Percentiles rank a stretch among this genome's conserved stretches.
Evolutionary conservation across 2,797 vertebrate genomes (phyloP).

Genomic region (Hylomyscus alleni): DNA sequence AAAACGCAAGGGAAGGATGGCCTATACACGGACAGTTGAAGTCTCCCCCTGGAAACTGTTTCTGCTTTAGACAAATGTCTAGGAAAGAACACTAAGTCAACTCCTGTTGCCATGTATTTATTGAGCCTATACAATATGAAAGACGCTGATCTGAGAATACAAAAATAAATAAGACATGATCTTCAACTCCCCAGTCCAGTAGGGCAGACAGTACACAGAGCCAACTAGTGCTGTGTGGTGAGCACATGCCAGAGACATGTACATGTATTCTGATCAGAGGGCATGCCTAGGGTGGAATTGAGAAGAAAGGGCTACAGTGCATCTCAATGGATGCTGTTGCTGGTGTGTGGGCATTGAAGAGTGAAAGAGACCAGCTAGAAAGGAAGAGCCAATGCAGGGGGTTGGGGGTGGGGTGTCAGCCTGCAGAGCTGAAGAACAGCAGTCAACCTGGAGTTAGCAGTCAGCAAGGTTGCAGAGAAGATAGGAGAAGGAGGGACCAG

Average conservation of each 20-base stretch:
- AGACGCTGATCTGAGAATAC: not conserved
- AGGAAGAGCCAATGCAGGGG: not conserved
- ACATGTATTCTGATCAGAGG: not conserved
- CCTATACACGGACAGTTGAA: not conserved
- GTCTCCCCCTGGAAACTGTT: not conserved
- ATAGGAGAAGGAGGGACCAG: not conserved
- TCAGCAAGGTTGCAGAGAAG: not conserved
- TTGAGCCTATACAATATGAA: not conserved
- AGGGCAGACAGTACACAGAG: not conserved
- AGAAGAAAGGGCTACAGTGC: not conserved
- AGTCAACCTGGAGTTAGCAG: not conserved
- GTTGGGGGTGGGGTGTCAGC: not conserved
- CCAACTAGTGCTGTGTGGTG: accelerated
- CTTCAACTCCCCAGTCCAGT: not conserved
- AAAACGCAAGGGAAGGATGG: not conserved
- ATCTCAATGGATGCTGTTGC: accelerated
- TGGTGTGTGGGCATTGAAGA: not conserved
- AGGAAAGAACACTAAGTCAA: not conserved
- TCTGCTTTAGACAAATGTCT: not conserved
- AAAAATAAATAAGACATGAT: not conserved
- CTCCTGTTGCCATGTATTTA: not conserved
- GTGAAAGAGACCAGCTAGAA: not conserved
- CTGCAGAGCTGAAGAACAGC: not conserved
- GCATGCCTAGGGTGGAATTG: not conserved
- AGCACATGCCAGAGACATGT: not conserved